Percentiles rank a stretch among this genome's conserved stretches.
phyloP scores from a whole-genome alignment of 2,797 vertebrate genomes.

The Champsocephalus esox region DNA sequence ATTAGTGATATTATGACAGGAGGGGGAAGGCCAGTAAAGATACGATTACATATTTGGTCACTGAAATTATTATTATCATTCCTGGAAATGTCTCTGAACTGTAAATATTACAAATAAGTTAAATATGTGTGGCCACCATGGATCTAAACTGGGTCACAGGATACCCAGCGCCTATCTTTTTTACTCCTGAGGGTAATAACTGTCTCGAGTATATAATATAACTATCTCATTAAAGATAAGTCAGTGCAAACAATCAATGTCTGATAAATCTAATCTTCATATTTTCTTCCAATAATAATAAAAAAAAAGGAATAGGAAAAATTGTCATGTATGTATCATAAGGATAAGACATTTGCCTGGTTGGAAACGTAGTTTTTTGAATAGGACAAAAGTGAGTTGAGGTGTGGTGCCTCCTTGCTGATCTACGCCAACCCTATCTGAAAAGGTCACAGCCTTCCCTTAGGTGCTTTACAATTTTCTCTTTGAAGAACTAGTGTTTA shows the following conservation, averaged over 20 bases:
- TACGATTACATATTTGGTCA: conserved; percentile 70
- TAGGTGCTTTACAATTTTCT: conserved; percentile 41
- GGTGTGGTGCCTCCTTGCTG: conserved; percentile 28
- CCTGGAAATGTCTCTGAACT: conserved; percentile 61
- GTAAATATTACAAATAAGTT: conserved; percentile 75
- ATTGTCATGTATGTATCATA: neutral
- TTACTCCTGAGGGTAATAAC: neutral
- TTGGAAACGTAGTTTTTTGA: conserved; percentile 25
- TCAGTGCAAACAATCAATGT: neutral
- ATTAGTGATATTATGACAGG: conserved; percentile 73
- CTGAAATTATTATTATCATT: conserved; percentile 72
- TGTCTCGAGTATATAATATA: too few relatives aligned
- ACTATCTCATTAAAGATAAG: neutral
- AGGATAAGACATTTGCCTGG: neutral
- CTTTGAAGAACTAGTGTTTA: conserved; percentile 68
- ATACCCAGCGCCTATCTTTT: conserved; percentile 8
- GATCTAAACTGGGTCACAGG: conserved; percentile 34
- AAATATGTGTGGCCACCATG: conserved; percentile 58
- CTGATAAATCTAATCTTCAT: conserved; percentile 83
- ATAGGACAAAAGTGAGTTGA: conserved; percentile 32
- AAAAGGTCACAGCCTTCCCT: conserved; percentile 62
- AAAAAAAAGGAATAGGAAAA: neutral
- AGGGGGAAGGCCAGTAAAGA: conserved; percentile 52
- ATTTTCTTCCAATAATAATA: conserved; percentile 41
- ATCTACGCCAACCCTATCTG: conserved; percentile 29